A percentile compares a stretch with the other conserved stretches of the same genome.
Conservation (phyloP, 2,888 invertebrate species). For the Phengaris arion region DNA sequence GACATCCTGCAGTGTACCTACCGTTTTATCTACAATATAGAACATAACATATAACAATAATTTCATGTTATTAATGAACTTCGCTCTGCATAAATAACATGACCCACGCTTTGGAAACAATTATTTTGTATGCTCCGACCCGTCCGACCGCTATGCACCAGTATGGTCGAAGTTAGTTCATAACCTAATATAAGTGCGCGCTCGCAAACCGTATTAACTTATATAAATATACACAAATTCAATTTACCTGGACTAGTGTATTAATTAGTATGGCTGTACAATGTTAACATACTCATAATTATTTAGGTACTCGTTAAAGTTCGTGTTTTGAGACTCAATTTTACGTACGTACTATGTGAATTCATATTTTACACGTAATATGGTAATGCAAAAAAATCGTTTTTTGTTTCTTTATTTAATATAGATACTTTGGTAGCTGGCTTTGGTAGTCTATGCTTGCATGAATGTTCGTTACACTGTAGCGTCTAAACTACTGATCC, state of each 20-base stretch:
- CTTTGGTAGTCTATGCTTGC: too few relatives aligned
- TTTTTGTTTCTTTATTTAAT: too few relatives aligned
- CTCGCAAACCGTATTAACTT: slow-evolving; percentile 24
- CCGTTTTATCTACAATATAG: not conserved
- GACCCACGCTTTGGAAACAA: slow-evolving; percentile 29
- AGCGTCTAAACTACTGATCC: too few relatives aligned
- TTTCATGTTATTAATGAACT: slow-evolving; percentile 24
- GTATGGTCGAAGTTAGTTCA: slow-evolving; percentile 30
- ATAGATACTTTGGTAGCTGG: too few relatives aligned
- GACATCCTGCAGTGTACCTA: too few relatives aligned
- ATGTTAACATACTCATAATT: slow-evolving; percentile 2
- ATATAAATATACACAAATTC: slow-evolving; percentile 25
- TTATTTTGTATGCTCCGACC: slow-evolving; percentile 30
- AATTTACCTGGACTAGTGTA: slow-evolving; percentile 26
- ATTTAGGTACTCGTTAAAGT: slow-evolving; percentile 10
- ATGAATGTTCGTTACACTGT: too few relatives aligned
- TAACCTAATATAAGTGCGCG: slow-evolving; percentile 29
- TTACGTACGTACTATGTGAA: not conserved
- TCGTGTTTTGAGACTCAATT: not conserved
- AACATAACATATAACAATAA: not conserved
- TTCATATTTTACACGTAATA: too few relatives aligned
- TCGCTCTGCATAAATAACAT: slow-evolving; percentile 27
- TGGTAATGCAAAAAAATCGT: not conserved
- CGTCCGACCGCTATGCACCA: slow-evolving; percentile 23
- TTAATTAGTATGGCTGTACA: slow-evolving; percentile 15